A percentile compares a stretch with the other conserved stretches of the same genome.
Conservation (phyloP, 2,113 vertebrate species). For the Labrus mixtus region DNA sequence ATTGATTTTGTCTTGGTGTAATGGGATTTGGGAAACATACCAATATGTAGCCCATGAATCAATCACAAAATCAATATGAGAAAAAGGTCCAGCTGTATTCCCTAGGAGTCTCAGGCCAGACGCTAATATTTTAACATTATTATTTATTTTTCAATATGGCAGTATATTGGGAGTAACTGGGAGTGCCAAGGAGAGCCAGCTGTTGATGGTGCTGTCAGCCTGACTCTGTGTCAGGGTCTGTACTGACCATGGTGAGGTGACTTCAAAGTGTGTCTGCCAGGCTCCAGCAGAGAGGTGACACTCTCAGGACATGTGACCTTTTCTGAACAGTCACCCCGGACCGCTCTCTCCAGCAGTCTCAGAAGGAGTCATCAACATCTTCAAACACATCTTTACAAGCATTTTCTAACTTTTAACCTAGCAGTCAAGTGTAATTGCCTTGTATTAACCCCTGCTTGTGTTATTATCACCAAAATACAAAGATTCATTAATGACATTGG, state of each 20-base stretch:
- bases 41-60: constrained; percentile 3
- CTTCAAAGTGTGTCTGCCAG: constrained; percentile 46
- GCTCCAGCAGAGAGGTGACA: constrained; percentile 51
- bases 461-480: background rate
- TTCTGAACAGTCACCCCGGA: constrained; percentile 34
- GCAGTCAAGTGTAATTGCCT: background rate
- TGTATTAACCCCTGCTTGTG: background rate
- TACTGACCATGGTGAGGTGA: constrained; percentile 13
- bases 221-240: constrained; percentile 44
- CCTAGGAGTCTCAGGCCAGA: background rate
- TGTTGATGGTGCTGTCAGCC: constrained; percentile 60
- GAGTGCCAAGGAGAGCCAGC: constrained; percentile 15
- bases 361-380: constrained; percentile 18
- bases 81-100: constrained; percentile 2
- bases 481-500: no score
- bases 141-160: background rate
- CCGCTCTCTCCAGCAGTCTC: constrained; percentile 37
- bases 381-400: background rate
- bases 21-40: constrained; percentile 13
- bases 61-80: constrained; percentile 28
- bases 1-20: background rate
- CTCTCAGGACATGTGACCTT: constrained; percentile 57
- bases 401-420: background rate
- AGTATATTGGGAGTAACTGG: constrained; percentile 30
- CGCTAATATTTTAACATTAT: no score